Evolutionary conservation across 2,113 vertebrate species (phyloP), one percentile per base, ranked within the genome.

Genomic region (Sinocyclocheilus anshuiensis): DNA sequence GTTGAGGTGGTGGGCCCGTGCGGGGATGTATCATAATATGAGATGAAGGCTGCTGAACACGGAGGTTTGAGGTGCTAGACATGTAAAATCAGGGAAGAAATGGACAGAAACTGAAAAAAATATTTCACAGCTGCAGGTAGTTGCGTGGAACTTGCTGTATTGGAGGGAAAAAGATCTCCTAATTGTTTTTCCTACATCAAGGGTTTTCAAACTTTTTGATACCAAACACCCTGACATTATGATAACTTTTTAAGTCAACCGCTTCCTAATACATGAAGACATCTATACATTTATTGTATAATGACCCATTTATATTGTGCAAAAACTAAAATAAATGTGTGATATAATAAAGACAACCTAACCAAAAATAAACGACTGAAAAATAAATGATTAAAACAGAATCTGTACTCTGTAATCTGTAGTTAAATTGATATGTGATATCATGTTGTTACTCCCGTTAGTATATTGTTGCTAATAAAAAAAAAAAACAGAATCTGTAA

Each of bases 1-100:
- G 71, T 75, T 81, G 69, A 45, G 53, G 5, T 81, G 57, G 80
- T 82, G 63, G 80, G 80, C 42, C 48, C 20, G 26, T 50, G 75
- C 1, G 3, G 67, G 26, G 16, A 84, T 84, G 69, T 50, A 86
- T 72, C 77, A 63, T 89, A 45, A 87, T 83, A 85, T 53, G 42
- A 82, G 71, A 45, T 77, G 77, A 81, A 65, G 77, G 59, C 11
- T 42, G 71, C 22, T 80, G 77, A 67, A 76, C 74, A 80, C n/a
- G 20, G 22, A 74, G 53, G 33, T 22, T 24, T 22, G 24, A 63
- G 67, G 61, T 39, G 24, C 36, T 45, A 55, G 75, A 82, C 39
- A 39, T 85, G n/a, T 15, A 61, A 45, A 55, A 15, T 24, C 6
- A 55, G 1, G 11, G 15, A 61, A 59, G 57, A 59, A 59, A n/a